Conservation (phyloP, 2,888 invertebrate genomes). For the Pyrochroa serraticornis region DNA sequence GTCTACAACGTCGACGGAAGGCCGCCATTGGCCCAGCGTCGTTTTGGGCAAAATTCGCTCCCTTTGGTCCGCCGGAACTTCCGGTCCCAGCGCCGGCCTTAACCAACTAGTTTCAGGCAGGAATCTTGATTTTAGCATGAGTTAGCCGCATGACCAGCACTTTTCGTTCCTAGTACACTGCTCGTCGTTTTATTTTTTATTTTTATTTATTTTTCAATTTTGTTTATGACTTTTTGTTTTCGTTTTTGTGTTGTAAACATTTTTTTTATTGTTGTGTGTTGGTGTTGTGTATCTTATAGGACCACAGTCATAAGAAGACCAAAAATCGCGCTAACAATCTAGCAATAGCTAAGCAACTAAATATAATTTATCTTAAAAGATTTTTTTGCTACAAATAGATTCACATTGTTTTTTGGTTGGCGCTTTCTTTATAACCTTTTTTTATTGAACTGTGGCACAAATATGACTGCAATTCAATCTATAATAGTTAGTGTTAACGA, state of each 20-base stretch:
- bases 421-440: conserved; percentile 9
- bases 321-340: too few relatives aligned
- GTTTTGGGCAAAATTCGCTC: conserved; percentile 89
- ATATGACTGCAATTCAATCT: too few relatives aligned
- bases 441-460: conserved; percentile 1
- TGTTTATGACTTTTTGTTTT: conserved; percentile 13
- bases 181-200: conserved; percentile 30
- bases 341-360: too few relatives aligned
- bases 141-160: conserved; percentile 1
- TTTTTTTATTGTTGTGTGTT: too few relatives aligned
- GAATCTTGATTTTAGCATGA: conserved; percentile 38
- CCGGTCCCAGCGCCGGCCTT: conserved; percentile 75
- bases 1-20: conserved; percentile 59
- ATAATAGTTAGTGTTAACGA: conserved; percentile 3
- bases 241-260: too few relatives aligned
- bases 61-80: conserved; percentile 80
- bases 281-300: too few relatives aligned
- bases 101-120: conserved; percentile 84
- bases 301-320: too few relatives aligned
- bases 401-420: conserved; percentile 13
- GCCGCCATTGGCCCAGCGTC: conserved; percentile 73
- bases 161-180: conserved; percentile 27
- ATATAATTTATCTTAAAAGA: too few relatives aligned
- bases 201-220: conserved; percentile 26
- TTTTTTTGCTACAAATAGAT: too few relatives aligned